Conservation (phyloP, 2,113 vertebrate genomes). For the Amblyopsis rosae region DNA sequence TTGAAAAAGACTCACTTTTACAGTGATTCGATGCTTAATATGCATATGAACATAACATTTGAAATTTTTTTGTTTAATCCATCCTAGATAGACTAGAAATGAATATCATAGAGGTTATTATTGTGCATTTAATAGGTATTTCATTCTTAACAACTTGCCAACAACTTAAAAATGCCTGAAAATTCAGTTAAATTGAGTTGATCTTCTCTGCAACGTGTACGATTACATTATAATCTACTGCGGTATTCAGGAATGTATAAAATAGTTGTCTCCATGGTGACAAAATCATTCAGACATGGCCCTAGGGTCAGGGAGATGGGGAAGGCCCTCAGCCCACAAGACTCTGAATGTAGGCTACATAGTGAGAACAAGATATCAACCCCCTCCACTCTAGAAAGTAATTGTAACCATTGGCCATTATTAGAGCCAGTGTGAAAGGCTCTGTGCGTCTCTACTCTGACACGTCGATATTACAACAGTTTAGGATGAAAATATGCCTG, state of each 20-base stretch:
- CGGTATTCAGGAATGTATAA: constrained; percentile 16
- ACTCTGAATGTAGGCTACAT: constrained; percentile 56
- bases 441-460: constrained; percentile 57
- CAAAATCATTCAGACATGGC: constrained; percentile 43
- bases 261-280: constrained; percentile 26
- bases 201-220: constrained; percentile 8
- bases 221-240: constrained; percentile 15
- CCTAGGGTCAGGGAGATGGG: constrained; percentile 17
- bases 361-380: constrained; percentile 53
- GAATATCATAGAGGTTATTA: too few relatives aligned
- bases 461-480: constrained; percentile 76
- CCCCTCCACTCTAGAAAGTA: constrained; percentile 24
- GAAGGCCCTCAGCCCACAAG: constrained; percentile 45
- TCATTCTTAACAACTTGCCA: not conserved
- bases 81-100: not conserved
- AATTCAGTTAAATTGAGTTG: not conserved
- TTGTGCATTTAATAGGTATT: too few relatives aligned
- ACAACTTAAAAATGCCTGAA: not conserved
- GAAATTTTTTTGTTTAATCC: not conserved
- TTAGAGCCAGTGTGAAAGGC: constrained; percentile 46
- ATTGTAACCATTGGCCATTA: constrained; percentile 51
- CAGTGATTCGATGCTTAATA: not conserved
- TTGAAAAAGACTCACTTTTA: constrained; percentile 25
- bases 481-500: constrained; percentile 64
- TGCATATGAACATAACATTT: not conserved